Evolutionary conservation across 2,888 invertebrate species (phyloP).

Genomic region (Sphaeridia pumilis): DNA sequence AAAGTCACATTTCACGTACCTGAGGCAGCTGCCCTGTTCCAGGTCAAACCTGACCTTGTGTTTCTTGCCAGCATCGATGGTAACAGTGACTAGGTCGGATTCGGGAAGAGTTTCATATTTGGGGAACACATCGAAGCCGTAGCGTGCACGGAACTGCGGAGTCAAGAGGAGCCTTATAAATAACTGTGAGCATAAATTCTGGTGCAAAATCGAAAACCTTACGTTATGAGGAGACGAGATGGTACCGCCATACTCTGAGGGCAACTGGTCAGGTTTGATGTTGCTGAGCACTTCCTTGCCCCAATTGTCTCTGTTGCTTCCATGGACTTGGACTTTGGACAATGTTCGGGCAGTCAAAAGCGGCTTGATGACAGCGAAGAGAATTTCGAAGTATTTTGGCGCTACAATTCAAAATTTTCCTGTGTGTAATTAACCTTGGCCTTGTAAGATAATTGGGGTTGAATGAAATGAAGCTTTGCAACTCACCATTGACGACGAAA

Average conservation of each 20-base stretch:
- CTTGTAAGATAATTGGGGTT: not conserved
- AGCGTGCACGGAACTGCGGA: conserved; percentile 1
- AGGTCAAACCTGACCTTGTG: not conserved
- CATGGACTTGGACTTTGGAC: conserved; percentile 10
- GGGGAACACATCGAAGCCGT: conserved; percentile 4
- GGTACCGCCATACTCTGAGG: conserved; percentile 11
- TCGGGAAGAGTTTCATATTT: not conserved
- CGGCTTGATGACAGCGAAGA: conserved; percentile 15
- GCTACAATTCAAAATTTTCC: conserved; percentile 5
- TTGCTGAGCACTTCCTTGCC: conserved; percentile 8
- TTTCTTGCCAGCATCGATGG: conserved; percentile 12
- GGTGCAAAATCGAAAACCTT: not conserved
- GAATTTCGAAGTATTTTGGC: conserved; percentile 15
- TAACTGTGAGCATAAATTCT: too few relatives aligned
- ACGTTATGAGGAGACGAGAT: conserved; percentile 1
- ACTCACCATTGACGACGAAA: not conserved
- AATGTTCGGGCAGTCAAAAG: conserved; percentile 14
- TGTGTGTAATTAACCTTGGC: not conserved
- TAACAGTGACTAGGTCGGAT: conserved; percentile 4
- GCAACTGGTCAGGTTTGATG: conserved; percentile 10
- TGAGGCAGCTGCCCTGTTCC: not conserved
- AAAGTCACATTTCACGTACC: not conserved
- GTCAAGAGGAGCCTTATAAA: too few relatives aligned
- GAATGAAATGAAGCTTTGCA: not conserved
- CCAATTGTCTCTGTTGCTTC: conserved; percentile 9